Evolutionary conservation across 1,140 invertebrate species (phyloP).

Genomic region (Drosophila albomicans): DNA sequence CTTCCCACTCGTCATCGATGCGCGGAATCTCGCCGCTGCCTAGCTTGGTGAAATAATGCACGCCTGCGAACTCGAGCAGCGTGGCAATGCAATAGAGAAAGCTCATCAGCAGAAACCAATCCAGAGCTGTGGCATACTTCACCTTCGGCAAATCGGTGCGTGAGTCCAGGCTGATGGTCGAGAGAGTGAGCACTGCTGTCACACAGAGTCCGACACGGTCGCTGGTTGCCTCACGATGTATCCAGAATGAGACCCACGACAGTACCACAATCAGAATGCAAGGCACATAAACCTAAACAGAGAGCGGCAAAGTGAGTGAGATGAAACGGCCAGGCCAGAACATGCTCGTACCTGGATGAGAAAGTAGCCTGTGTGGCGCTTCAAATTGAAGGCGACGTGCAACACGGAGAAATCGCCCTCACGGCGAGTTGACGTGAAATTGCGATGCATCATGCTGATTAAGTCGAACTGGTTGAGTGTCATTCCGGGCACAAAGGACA

Average conservation of each 20-base stretch:
- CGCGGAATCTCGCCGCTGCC: conserved; percentile 93
- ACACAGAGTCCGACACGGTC: conserved; percentile 91
- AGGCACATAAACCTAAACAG: conserved; percentile 93
- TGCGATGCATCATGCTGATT: conserved; percentile 93
- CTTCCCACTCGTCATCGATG: conserved; percentile 92
- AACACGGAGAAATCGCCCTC: conserved; percentile 95
- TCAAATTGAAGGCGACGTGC: conserved; percentile 96
- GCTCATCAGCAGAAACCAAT: conserved; percentile 97
- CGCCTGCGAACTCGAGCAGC: conserved; percentile 95
- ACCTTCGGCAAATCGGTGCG: conserved; percentile 96
- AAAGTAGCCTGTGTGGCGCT: conserved; percentile 96
- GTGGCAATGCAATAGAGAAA: conserved; percentile 97
- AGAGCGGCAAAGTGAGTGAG: background rate
- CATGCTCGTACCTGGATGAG: conserved; percentile 90
- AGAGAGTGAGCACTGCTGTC: conserved; percentile 95
- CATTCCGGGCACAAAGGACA: conserved; percentile 95
- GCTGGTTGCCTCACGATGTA: conserved; percentile 96
- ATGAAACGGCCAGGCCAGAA: too few relatives aligned
- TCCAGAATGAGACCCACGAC: conserved; percentile 99
- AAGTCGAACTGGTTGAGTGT: conserved; percentile 95
- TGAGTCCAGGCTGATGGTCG: conserved; percentile 96
- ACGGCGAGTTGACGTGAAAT: conserved; percentile 90
- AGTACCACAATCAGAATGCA: conserved; percentile 97
- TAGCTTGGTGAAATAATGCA: conserved; percentile 97
- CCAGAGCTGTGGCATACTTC: conserved; percentile 95